These are phyloP conservation scores for Drosophila austrosaltans DNA, from an alignment of 2,888 invertebrate genomes.

Conservation along the genomic window DNA sequence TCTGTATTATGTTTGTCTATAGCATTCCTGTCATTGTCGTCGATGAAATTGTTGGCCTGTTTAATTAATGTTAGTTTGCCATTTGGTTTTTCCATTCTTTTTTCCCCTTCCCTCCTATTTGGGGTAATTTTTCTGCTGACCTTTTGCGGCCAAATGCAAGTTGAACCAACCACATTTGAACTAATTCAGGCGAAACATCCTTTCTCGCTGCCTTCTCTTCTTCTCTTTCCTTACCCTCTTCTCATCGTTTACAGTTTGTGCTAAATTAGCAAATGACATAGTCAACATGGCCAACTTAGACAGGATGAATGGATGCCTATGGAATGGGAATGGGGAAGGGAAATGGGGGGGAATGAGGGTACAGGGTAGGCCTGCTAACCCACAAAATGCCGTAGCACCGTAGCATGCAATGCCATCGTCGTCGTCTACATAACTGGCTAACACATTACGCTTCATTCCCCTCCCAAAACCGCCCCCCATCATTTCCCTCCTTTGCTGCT, in stretches of 20 bases:
- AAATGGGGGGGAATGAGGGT: slow-evolving; percentile 13
- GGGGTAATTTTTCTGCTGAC: slow-evolving; percentile 64
- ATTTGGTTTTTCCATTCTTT: slow-evolving; percentile 35
- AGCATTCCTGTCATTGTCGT: slow-evolving; percentile 44
- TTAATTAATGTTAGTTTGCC: slow-evolving; percentile 74
- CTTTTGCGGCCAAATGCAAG: slow-evolving; percentile 67
- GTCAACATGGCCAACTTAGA: slow-evolving; percentile 71
- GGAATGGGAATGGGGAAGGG: slow-evolving; percentile 1
- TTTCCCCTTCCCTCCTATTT: slow-evolving; percentile 11
- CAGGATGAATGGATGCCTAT: slow-evolving; percentile 39
- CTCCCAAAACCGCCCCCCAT: not conserved
- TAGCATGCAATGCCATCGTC: slow-evolving; percentile 70
- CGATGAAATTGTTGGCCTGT: slow-evolving; percentile 50
- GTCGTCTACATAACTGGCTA: slow-evolving; percentile 43
- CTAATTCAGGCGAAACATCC: slow-evolving; percentile 26
- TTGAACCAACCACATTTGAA: slow-evolving; percentile 49
- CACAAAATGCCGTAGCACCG: slow-evolving; percentile 65
- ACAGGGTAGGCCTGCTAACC: slow-evolving; percentile 67
- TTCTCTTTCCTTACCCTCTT: slow-evolving; percentile 10
- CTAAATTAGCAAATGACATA: slow-evolving; percentile 78
- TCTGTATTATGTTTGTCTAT: slow-evolving; percentile 45
- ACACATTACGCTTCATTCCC: not conserved
- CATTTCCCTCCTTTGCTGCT: not conserved
- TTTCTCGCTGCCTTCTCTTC: not conserved
- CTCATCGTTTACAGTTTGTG: slow-evolving; percentile 64